phyloP scores from a whole-genome alignment of 2,113 vertebrate species.

The Nesospiza acunhae region DNA sequence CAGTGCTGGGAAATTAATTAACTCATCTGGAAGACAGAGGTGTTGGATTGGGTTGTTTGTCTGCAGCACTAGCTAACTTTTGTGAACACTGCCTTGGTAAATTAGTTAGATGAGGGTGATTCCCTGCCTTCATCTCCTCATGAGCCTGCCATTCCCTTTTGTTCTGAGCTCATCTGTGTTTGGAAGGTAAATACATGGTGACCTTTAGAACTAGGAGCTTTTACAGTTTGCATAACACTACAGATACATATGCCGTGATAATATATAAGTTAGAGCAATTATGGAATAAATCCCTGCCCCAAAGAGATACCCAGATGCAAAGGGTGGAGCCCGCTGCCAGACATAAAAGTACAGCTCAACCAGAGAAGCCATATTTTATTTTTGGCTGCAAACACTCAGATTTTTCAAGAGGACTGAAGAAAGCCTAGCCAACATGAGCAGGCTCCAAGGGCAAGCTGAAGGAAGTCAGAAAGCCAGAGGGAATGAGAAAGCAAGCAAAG shows the following conservation, averaged over 20 bases:
- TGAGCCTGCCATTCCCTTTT: background rate
- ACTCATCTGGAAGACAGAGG: background rate
- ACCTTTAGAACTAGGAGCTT: constrained; percentile 35
- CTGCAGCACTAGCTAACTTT: background rate
- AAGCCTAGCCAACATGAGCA: background rate
- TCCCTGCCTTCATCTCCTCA: background rate
- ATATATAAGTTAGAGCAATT: constrained; percentile 33
- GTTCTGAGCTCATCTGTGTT: background rate
- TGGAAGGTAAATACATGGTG: constrained; percentile 14
- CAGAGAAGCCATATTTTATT: background rate
- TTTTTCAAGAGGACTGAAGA: background rate
- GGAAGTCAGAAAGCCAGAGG: background rate
- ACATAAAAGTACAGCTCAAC: background rate
- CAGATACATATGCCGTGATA: background rate
- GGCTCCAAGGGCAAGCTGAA: background rate
- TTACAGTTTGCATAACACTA: constrained; percentile 18
- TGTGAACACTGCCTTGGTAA: background rate
- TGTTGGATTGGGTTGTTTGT: background rate
- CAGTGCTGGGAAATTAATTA: background rate
- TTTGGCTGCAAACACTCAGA: background rate
- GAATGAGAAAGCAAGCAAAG: background rate
- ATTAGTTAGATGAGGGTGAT: background rate
- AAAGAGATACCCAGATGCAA: background rate
- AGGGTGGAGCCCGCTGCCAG: background rate
- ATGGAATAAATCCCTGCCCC: constrained; percentile 24